Evolutionary conservation across 2,888 invertebrate genomes (phyloP).

Genomic region (Dexiosoma caninum): DNA sequence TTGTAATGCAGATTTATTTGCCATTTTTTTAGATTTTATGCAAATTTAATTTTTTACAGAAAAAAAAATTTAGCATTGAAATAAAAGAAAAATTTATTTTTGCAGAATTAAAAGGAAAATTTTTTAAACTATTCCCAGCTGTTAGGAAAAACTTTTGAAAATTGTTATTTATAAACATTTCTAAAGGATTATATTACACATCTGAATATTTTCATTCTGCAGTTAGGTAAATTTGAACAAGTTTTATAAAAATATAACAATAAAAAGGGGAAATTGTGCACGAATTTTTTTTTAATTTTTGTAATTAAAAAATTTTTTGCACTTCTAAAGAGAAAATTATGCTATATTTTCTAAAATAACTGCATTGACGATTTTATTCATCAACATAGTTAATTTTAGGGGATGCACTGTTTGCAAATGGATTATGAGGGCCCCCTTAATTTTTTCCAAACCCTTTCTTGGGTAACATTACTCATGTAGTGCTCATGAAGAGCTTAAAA

Average conservation of each 20-base stretch:
- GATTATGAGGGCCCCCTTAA: no score
- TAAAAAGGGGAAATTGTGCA: no score
- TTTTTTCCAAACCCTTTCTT: no score
- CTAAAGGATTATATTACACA: neutral
- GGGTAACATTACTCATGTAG: no score
- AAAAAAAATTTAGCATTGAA: slow-evolving; percentile 28
- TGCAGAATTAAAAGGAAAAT: slow-evolving; percentile 13
- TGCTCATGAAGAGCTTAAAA: no score
- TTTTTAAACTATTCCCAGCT: slow-evolving; percentile 21
- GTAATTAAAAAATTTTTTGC: neutral
- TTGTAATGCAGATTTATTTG: slow-evolving; percentile 75
- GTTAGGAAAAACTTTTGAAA: slow-evolving; percentile 25
- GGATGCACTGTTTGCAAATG: no score
- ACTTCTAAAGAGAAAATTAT: no score
- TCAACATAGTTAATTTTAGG: no score
- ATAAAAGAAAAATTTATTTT: slow-evolving; percentile 43
- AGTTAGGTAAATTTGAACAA: neutral
- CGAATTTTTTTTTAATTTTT: neutral
- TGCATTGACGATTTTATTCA: no score
- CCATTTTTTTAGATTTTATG: slow-evolving; percentile 65
- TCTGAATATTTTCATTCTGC: neutral
- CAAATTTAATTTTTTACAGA: slow-evolving; percentile 64
- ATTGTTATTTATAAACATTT: neutral
- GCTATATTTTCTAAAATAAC: no score
- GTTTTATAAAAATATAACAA: no score